A percentile compares a stretch with the other conserved stretches of the same genome.
phyloP scores from a whole-genome alignment of 2,888 invertebrate genomes.

The Eupithecia inturbata region DNA sequence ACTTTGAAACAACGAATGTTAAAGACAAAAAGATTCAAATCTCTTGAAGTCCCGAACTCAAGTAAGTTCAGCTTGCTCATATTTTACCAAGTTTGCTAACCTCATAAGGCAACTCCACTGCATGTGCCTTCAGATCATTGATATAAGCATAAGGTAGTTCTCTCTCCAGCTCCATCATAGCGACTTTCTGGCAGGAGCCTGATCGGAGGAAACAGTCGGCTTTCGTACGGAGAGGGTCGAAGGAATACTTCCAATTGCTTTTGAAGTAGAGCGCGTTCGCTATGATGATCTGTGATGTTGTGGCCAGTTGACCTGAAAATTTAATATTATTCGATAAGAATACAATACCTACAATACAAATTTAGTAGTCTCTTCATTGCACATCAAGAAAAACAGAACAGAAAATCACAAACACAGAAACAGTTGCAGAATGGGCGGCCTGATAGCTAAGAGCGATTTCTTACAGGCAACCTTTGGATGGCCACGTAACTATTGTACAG shows the following conservation, averaged over 20 bases:
- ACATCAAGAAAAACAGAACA: too few relatives aligned
- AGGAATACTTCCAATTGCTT: slow-evolving; percentile 85
- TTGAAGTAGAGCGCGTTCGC: slow-evolving; percentile 88
- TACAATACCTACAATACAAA: too few relatives aligned
- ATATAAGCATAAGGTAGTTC: slow-evolving; percentile 84
- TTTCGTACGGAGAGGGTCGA: slow-evolving; percentile 78
- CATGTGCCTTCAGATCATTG: slow-evolving; percentile 83
- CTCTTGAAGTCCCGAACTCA: background rate
- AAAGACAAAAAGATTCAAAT: background rate
- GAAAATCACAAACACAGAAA: too few relatives aligned
- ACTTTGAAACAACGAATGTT: background rate
- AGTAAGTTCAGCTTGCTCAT: too few relatives aligned
- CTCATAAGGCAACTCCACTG: slow-evolving; percentile 86
- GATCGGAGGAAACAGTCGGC: slow-evolving; percentile 81
- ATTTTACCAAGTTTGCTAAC: slow-evolving; percentile 72
- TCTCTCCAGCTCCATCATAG: slow-evolving; percentile 85
- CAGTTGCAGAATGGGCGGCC: too few relatives aligned
- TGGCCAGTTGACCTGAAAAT: slow-evolving; percentile 75
- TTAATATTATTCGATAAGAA: background rate
- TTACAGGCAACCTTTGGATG: too few relatives aligned
- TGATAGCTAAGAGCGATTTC: too few relatives aligned
- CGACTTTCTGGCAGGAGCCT: slow-evolving; percentile 73
- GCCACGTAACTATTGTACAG: too few relatives aligned
- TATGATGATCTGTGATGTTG: slow-evolving; percentile 81
- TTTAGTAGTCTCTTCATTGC: too few relatives aligned